Base-by-base conservation (phyloP, 2,797 vertebrate genomes). In the Tokudaia tokunoshimensis region DNA sequence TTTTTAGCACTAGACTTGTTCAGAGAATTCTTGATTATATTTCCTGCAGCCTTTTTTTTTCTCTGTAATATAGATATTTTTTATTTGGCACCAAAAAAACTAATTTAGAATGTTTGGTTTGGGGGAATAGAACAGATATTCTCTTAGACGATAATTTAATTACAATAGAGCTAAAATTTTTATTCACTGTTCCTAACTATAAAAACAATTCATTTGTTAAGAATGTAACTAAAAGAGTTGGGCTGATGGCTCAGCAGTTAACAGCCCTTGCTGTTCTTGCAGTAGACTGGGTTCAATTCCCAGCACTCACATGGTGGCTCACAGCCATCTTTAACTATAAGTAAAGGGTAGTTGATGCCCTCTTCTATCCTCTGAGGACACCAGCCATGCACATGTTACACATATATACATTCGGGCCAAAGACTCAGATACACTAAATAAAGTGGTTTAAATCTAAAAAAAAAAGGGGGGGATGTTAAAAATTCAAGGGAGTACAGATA, bases 11-110 rank as follows among this genome's bases (percentile, higher is more conserved):
- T 52, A 82, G 44, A 93, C 19, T 72, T 70, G 7, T 90, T 91
- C 37, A 94, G 63, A 65, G 70, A 95, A 92, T 82, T 34, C 20
- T 92, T 88, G 84, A 91, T 91, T 92, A 70, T 59, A 78, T 94
- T 94, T 95, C 52, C 47, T 85, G 8, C 0, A 94, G 31, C 19
- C n/a, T 67, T 91, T 91, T 24, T 24, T 88, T 72, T 37, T 91
- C 4, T 89, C 8, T 55, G n/a, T 93, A 91, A 82, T 91, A 79
- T 5, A 72, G 72, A 90, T 72, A 88, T 57, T 95, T 92, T 90
- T 26, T 93, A 41, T 90, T 90, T 80, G 86, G 12, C 84, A 92
- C 37, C 44, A 81, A n/a, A 93, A 95, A 81, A 70, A 19, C 44
- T 94, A 59, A 84, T 37, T 93, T 94, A 79, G 55, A 22, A 57